A percentile compares a stretch with the other conserved stretches of the same genome.
Evolutionary conservation across 2,888 invertebrate genomes (phyloP).

Genomic region (Melanotus villosus): DNA sequence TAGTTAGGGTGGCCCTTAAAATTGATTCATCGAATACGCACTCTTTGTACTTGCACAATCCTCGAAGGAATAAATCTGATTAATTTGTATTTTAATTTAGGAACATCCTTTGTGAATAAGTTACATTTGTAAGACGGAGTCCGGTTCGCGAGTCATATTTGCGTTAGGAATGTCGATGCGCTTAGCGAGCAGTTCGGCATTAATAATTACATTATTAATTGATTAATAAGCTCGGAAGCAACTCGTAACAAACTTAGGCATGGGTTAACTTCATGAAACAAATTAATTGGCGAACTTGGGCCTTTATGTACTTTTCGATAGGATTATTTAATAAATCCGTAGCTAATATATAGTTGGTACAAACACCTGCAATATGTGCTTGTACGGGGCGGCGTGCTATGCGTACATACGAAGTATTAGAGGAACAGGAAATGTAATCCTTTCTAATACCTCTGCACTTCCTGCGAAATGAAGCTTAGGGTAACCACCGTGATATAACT

Average conservation of each 20-base stretch:
- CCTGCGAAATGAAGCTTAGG: conserved; percentile 46
- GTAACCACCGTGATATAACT: conserved; percentile 45
- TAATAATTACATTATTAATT: conserved; percentile 9
- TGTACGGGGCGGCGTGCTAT: conserved; percentile 25
- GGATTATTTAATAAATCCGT: conserved; percentile 45
- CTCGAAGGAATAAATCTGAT: too few relatives aligned
- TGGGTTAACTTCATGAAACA: conserved; percentile 30
- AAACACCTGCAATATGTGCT: conserved; percentile 45
- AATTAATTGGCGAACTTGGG: conserved; percentile 42
- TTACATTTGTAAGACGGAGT: too few relatives aligned
- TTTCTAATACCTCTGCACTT: conserved; percentile 47
- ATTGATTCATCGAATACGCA: too few relatives aligned
- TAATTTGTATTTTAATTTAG: too few relatives aligned
- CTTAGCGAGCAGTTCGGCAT: neutral
- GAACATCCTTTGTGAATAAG: too few relatives aligned
- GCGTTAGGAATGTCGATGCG: too few relatives aligned
- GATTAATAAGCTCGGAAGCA: conserved; percentile 35
- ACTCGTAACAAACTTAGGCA: conserved; percentile 29
- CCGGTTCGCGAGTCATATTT: too few relatives aligned
- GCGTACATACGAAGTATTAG: conserved; percentile 45
- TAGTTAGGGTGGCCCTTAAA: too few relatives aligned
- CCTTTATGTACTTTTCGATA: conserved; percentile 45
- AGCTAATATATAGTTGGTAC: conserved; percentile 45
- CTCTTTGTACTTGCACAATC: too few relatives aligned
- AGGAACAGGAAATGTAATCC: conserved; percentile 47